Percentiles rank a stretch among this genome's conserved stretches.
phyloP scores from a whole-genome alignment of 30 jellyfish, hydroid and myxozoan genomes.

The Hydractinia echinata region DNA sequence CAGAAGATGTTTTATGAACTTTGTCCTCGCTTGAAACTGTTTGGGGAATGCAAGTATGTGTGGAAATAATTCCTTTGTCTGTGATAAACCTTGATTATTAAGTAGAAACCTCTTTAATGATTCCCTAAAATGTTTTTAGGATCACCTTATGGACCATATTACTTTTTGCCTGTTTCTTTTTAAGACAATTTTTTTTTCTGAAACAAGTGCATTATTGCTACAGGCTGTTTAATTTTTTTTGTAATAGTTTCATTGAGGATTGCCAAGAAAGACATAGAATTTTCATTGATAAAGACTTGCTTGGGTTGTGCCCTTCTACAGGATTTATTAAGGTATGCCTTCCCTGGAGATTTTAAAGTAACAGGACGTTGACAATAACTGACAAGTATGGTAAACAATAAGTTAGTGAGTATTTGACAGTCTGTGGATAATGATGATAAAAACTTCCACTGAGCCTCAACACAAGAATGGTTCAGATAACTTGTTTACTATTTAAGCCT shows the following conservation, averaged over 20 bases:
- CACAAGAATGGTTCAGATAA: too few relatives aligned
- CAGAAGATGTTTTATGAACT: conserved; percentile 40
- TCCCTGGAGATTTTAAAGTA: neutral
- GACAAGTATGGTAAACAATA: too few relatives aligned
- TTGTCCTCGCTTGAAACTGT: conserved; percentile 61
- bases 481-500: too few relatives aligned
- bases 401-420: too few relatives aligned
- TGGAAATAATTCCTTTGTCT: too few relatives aligned
- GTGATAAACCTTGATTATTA: too few relatives aligned
- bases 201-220: neutral
- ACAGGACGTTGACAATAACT: too few relatives aligned
- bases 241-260: conserved; percentile 42
- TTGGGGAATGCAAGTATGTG: conserved; percentile 79
- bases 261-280: conserved; percentile 72
- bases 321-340: conserved; percentile 69
- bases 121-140: too few relatives aligned
- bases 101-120: too few relatives aligned
- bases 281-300: conserved; percentile 65
- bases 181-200: neutral
- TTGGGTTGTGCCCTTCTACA: conserved; percentile 47
- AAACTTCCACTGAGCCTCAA: too few relatives aligned
- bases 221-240: neutral
- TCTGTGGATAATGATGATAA: too few relatives aligned
- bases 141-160: neutral
- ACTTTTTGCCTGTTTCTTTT: neutral